Evolutionary conservation across 2,888 invertebrate genomes (phyloP).

Genomic region (Mimachlamys varia): DNA sequence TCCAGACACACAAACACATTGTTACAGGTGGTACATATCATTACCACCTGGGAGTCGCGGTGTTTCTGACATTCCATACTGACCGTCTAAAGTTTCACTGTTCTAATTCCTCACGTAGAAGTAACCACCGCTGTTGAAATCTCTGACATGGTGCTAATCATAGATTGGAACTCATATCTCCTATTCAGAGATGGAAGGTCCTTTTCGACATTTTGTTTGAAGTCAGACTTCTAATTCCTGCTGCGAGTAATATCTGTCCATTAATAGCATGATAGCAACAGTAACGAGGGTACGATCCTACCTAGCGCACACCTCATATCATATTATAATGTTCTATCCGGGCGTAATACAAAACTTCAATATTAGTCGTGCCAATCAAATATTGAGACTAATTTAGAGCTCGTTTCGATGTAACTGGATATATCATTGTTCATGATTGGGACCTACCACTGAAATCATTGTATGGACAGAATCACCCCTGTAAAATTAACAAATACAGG

Average conservation of each 20-base stretch:
- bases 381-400: background rate
- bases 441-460: background rate
- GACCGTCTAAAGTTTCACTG: too few species aligned
- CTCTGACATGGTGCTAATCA: too few species aligned
- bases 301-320: background rate
- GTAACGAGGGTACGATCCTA: background rate
- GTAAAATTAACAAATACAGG: background rate
- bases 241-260: background rate
- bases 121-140: too few species aligned
- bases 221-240: background rate
- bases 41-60: background rate
- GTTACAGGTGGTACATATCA: background rate
- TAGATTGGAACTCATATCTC: too few species aligned
- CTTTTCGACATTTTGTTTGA: background rate
- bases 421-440: background rate
- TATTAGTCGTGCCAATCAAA: background rate
- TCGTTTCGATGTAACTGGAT: background rate
- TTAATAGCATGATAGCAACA: background rate
- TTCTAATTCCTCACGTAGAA: too few species aligned
- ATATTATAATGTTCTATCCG: background rate
- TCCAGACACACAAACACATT: slow-evolving; percentile 13
- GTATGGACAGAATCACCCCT: background rate
- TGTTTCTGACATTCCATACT: background rate
- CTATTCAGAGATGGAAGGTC: background rate
- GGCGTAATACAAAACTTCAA: background rate